These are phyloP conservation scores for Rapana venosa DNA, from an alignment of 2,888 invertebrate genomes.

Conservation along the genomic window DNA sequence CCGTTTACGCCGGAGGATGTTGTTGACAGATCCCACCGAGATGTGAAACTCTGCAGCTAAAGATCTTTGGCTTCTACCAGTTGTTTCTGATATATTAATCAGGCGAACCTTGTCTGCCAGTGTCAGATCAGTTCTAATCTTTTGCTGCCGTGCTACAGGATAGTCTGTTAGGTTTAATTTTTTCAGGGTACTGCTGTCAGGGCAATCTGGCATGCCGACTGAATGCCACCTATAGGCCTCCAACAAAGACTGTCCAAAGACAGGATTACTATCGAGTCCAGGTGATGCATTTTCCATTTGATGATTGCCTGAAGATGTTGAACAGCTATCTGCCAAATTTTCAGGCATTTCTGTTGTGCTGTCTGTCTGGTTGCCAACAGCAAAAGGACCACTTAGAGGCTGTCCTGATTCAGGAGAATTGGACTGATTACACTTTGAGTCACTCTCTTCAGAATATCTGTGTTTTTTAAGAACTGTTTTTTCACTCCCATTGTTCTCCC, in stretches of 20 bases:
- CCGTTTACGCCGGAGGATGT: conserved; percentile 47
- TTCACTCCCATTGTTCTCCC: not conserved
- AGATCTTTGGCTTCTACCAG: conserved; percentile 49
- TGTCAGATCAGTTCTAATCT: conserved; percentile 47
- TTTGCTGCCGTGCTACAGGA: conserved; percentile 38
- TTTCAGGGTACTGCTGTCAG: conserved; percentile 7
- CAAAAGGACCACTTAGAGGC: conserved; percentile 38
- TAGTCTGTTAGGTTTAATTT: conserved; percentile 2
- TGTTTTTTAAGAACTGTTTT: not conserved
- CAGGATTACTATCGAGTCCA: conserved; percentile 4
- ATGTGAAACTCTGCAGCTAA: conserved; percentile 50
- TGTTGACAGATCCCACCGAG: conserved; percentile 49
- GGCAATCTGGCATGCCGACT: not conserved
- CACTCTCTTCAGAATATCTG: not conserved
- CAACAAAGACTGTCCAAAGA: conserved; percentile 8
- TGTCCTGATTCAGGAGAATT: not conserved
- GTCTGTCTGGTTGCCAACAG: conserved; percentile 36
- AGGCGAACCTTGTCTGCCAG: conserved; percentile 47
- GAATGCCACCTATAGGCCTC: conserved; percentile 31
- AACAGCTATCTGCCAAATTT: not conserved
- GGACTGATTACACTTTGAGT: not conserved
- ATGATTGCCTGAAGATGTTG: not conserved
- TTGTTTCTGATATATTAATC: conserved; percentile 46
- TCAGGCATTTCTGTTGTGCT: conserved; percentile 26
- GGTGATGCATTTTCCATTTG: not conserved